Base-by-base conservation (phyloP, 1,140 invertebrate species). In the Anoplolepis gracilipes region DNA sequence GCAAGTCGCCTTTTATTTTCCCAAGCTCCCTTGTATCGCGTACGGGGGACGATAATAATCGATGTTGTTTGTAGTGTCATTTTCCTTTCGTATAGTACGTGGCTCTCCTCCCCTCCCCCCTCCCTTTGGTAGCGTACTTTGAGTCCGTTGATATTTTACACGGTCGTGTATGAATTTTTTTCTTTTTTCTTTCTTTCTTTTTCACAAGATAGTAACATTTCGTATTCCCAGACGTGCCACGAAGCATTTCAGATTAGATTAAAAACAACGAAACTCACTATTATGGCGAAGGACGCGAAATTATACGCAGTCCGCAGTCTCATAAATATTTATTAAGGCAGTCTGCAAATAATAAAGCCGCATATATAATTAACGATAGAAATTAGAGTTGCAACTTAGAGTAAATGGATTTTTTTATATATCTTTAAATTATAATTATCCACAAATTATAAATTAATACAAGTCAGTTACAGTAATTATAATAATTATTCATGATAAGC, bases 221-320 rank as follows among this genome's bases (percentile, higher is more conserved):
- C 49, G 10, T 57, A 59, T 55, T 81, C 65, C 55, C 46, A n/a
- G 22, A 36, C 16, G 53, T 42, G 46, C 46, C 39, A n/a, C 39
- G 28, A 33, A 55, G 77, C 65, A n/a, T 72, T 25, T 57, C 65
- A 30, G 19, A 72, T 81, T 81, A 55, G 25, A 81, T 70, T 70
- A 70, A 81, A n/a, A 70, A 49, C n/a, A 57, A 81, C 49, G 19
- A 57, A 19, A 59, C 57, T 57, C 57, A 16, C 19, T 72, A 30
- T 36, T 36, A 36, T 36, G 25, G 65, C 49, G 0, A 70, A 59
- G 19, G 19, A 19, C 11, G 57, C 42, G 57, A 25, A 81, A 72
- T 70, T 81, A n/a, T n/a, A n/a, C n/a, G n/a, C 53, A 33, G n/a
- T n/a, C n/a, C 4, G 39, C 65, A 22, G n/a, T 19, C 33, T 33